A percentile compares a stretch with the other conserved stretches of the same genome.
Evolutionary conservation across 2,888 invertebrate species (phyloP).

Genomic region (Tricholauxania praeusta): DNA sequence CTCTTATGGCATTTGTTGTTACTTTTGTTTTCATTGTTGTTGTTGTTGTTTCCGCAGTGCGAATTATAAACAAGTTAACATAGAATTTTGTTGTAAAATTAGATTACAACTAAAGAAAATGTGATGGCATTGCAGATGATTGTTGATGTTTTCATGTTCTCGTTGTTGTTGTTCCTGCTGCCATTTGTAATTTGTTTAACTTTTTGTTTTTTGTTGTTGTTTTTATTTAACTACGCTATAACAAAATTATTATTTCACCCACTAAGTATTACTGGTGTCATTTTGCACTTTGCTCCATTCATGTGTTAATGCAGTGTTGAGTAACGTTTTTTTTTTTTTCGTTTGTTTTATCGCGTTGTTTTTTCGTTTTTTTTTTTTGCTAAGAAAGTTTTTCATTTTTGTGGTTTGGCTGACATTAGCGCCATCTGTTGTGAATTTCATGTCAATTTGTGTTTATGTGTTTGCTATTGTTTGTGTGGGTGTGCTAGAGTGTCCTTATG

Average conservation of each 20-base stretch:
- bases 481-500: background rate
- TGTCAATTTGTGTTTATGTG: conserved; percentile 5
- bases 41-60: conserved; percentile 11
- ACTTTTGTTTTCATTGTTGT: background rate
- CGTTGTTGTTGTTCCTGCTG: background rate
- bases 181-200: background rate
- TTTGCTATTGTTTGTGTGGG: background rate
- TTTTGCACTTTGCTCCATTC: background rate
- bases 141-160: background rate
- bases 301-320: background rate
- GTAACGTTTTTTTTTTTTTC: background rate
- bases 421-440: conserved; percentile 20
- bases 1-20: background rate
- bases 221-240: background rate
- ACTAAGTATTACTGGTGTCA: background rate
- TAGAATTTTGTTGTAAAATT: conserved; percentile 17
- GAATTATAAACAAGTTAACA: conserved; percentile 30
- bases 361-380: background rate
- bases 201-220: conserved; percentile 7
- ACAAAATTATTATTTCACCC: too few species aligned
- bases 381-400: conserved; percentile 19
- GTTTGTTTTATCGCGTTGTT: background rate
- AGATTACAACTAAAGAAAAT: conserved; percentile 15
- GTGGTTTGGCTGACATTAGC: conserved; percentile 19
- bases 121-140: conserved; percentile 16